Evolutionary conservation across 2,888 invertebrate species (phyloP), one percentile per base, ranked within the genome.

Genomic region (Drosophila rellima): DNA sequence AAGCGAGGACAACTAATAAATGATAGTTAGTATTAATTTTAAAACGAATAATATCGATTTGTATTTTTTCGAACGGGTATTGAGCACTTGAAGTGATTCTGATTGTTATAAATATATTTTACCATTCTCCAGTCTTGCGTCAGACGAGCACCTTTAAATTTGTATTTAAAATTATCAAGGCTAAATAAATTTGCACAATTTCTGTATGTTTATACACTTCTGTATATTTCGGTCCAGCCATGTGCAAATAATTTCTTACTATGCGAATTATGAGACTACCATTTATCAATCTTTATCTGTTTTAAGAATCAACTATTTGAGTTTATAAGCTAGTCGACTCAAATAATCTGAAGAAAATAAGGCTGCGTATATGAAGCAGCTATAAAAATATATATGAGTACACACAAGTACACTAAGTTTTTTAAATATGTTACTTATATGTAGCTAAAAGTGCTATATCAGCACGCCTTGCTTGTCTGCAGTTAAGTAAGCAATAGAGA

Each of bases 141-240:
- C 64, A 45, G 42, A 44, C 42, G 7, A 67, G 44, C 54, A 61
- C 70, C 78, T 87, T 79, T 70, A 84, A 76, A 76, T 81, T 35
- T n/a, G n/a, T n/a, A 6, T 35, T 87, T 54, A 60, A 68, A 40
- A 45, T 63, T 70, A 87, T 85, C 84, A 85, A 88, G 84, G 84
- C 74, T 85, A 88, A 85, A 84, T 88, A 82, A 88, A 84, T 84
- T 84, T 80, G 85, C 84, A 88, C 85, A 85, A 78, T 78, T 75
- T 51, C 17, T 51, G 52, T 40, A 42, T 74, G 55, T 63, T 48
- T 74, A 67, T 57, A 50, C 48, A 57, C 60, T 57, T 56, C 15
- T 17, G 15, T 72, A 37, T 56, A n/a, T 60, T 15, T 64, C 51
- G 48, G 17, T 67, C 45, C 44, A 55, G 15, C 51, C 61, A 72